These are phyloP conservation scores for Etia nguti DNA, from an alignment of 2,113 vertebrate genomes.

Conservation along the genomic window DNA sequence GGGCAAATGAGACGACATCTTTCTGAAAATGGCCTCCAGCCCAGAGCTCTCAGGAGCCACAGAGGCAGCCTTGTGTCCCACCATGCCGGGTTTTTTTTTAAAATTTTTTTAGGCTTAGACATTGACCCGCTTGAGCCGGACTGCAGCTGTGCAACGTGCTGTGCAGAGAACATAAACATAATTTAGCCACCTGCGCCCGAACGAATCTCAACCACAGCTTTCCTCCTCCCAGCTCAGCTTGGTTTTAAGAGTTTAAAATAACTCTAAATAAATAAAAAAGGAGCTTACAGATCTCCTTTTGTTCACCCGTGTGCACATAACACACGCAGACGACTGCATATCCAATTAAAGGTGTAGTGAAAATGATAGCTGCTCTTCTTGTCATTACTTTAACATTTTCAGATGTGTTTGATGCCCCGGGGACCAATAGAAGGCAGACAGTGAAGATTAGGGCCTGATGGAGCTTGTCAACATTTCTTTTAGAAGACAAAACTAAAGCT, in stretches of 20 bases:
- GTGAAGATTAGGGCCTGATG: constrained; percentile 13
- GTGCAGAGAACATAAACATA: neutral
- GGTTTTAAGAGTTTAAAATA: constrained; percentile 32
- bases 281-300: constrained; percentile 17
- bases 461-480: constrained; percentile 25
- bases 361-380: neutral
- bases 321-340: neutral
- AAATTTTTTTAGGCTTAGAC: constrained; percentile 21
- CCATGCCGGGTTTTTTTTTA: neutral
- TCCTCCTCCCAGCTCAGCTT: neutral
- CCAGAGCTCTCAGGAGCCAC: constrained; percentile 5
- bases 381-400: neutral
- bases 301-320: neutral
- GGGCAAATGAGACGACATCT: neutral
- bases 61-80: constrained; percentile 27
- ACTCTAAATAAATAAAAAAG: neutral
- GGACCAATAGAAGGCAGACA: constrained; percentile 25
- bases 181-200: neutral
- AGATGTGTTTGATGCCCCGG: neutral
- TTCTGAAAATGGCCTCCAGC: neutral
- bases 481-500: neutral
- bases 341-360: neutral
- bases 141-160: neutral
- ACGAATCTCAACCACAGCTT: neutral
- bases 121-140: constrained; percentile 7